Evolutionary conservation across 2,113 vertebrate genomes (phyloP), one percentile per base, ranked within the genome.

Genomic region (Atrichornis clamosus): DNA sequence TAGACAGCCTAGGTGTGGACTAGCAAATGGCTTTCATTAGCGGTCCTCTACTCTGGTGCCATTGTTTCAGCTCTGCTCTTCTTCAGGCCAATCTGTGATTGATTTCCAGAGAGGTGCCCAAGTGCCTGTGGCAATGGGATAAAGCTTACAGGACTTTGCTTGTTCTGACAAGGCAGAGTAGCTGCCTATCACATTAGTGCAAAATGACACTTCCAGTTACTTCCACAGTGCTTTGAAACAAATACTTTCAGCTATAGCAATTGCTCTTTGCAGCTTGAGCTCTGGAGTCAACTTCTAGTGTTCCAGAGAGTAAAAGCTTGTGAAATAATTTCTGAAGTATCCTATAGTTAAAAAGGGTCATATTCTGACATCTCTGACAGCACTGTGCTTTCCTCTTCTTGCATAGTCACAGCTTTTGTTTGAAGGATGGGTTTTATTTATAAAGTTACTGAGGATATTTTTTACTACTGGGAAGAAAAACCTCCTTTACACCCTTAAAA

Each of bases 51-150:
- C 95, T 94, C 96, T 77, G 90, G 92, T 93, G 97, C 97, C 96
- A 98, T 87, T 96, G 96, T 97, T 98, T 96, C 94, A 86, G 97
- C 88, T 97, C 97, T 97, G 98, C 94, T 98, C 98, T 97, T 98
- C 97, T 97, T 98, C 97, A 97, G 93, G 94, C 95, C 98, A 98
- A 98, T 97, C 98, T 98, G 98, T 98, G 98, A 99, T 98, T 99
- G 98, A 99, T 99, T 99, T 99, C 98, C 98, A 97, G 80, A 95
- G 98, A 98, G 98, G 98, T 98, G 98, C 98, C 98, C 98, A 98
- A 98, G 96, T 97, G 98, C 98, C 98, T 97, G 95, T 98, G 98
- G 98, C 98, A 98, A 98, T 95, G 94, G 97, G 98, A 98, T 98
- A 98, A 97, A 97, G 96, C 98, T 98, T 98, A 96, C 98, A 97